Evolutionary conservation across 2,797 vertebrate genomes (phyloP), one percentile per base, ranked within the genome.

Genomic region (Alectoris magna): DNA sequence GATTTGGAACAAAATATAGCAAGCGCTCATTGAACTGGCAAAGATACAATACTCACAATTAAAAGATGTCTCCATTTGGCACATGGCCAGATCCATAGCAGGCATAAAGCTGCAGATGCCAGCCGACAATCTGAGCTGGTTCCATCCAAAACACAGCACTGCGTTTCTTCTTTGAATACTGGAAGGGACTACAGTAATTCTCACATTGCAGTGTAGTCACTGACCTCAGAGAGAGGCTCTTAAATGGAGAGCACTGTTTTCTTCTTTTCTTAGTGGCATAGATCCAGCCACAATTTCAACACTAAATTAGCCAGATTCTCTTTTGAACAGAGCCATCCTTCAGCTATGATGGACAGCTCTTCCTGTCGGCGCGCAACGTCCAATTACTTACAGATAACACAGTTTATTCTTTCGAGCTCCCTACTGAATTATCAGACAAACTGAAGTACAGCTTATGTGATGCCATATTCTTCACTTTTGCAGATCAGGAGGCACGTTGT

Each of bases 1-100:
- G 0, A 79, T 76, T 87, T n/a, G 34, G 43, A 79, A 62, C 29
- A n/a, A 85, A 87, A 86, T 2, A 17, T 29, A 81, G 38, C 43
- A 93, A 76, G 43, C 38, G 43, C 44, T 82, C 91, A 87, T 67
- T 84, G 79, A 95, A 63, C 64, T 87, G 88, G 85, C 82, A 91
- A 75, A 69, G 68, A 89, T 9, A 87, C 34, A 84, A 38, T 11
- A 63, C 63, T 91, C 55, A 60, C 78, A 84, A 90, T 77, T 74
- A 93, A 88, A 94, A 82, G 64, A 90, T 72, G 43, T 55, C 75
- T 82, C 70, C 38, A 59, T 75, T 85, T 89, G 78, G 75, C 69
- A 38, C 38, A 36, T 4, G 9, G 88, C 69, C 88, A 93, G 75
- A 87, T 38, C 43, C 76, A 58, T 36, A 55, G 79, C 75, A 67